A percentile compares a stretch with the other conserved stretches of the same genome.
Evolutionary conservation across 1,140 invertebrate species (phyloP).

Genomic region (Camponotus floridanus): DNA sequence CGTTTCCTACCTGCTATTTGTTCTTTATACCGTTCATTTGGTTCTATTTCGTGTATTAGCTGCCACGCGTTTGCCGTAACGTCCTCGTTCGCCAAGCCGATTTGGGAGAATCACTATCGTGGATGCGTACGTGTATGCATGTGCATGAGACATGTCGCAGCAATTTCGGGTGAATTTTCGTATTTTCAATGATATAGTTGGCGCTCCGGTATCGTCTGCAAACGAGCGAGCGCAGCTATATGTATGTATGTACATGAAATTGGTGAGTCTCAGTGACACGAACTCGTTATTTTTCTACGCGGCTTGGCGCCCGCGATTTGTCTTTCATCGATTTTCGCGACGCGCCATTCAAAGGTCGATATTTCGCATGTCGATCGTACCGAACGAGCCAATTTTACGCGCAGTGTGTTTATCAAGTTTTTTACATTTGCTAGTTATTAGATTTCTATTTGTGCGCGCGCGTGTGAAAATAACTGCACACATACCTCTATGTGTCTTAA

Average conservation of each 20-base stretch:
- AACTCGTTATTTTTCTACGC: constrained; percentile 65
- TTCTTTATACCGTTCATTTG: constrained; percentile 55
- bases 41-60: constrained; percentile 60
- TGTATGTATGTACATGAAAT: constrained; percentile 61
- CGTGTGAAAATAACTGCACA: not conserved
- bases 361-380: constrained; percentile 38
- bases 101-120: constrained; percentile 43
- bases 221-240: not conserved
- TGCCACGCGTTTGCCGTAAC: constrained; percentile 13
- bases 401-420: constrained; percentile 41
- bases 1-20: constrained; percentile 10
- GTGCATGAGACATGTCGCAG: constrained; percentile 18
- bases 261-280: constrained; percentile 40
- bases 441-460: not conserved
- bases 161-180: constrained; percentile 72
- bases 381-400: constrained; percentile 20
- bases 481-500: not conserved
- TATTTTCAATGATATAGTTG: constrained; percentile 63
- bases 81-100: constrained; percentile 50
- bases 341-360: constrained; percentile 34
- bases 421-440: constrained; percentile 22
- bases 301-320: constrained; percentile 49
- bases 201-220: constrained; percentile 31
- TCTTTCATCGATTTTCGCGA: constrained; percentile 48
- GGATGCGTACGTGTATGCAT: not conserved